Evolutionary conservation across 92 coral and sea anemone genomes (phyloP), one percentile per base, ranked within the genome.

Genomic region (Zoanthus gigantus): DNA sequence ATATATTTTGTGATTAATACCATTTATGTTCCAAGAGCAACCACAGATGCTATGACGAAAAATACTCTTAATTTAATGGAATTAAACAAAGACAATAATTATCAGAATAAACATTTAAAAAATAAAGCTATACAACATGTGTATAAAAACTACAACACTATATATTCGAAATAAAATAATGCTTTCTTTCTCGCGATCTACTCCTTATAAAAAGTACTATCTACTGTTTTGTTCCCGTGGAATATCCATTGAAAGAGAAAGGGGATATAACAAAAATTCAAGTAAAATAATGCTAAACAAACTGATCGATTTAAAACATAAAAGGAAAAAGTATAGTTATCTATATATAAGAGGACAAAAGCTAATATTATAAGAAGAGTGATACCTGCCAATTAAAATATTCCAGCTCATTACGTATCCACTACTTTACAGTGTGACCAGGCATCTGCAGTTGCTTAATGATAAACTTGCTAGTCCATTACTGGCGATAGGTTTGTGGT

Each of bases 21-120:
- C 88, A 74, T 85, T 60, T 77, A 85, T 85, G 32, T 85, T 85
- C 88, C 88, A 85, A 31, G 88, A 29, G 53, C 88, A 72, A 73
- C 73, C 18, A 48, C 82, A 85, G 42, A 85, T 12, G 13, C 52
- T 42, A 18, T 76, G 16, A 76, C 60, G 81, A 71, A 71, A 71
- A 28, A 14, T 71, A 71, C 74, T 28, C 74, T 28, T 71, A 23
- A 29, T 71, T 15, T 28, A 71, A 71, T 47, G 23, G 23, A 23
- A 23, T 23, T 29, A 16, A 18, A 72, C 10, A 72, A 29, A 72
- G 30, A 72, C 6, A 18, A 23, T 23, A 23, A 23, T 16, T 7
- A 52, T 7, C 42, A n/a, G 77, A 72, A n/a, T 42, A 72, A 72
- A 50, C 45, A 72, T 54, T 72, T n/a, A 72, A 13, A 37, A 72